Evolutionary conservation across 2,888 invertebrate genomes (phyloP).

Genomic region (Agrypnus murinus): DNA sequence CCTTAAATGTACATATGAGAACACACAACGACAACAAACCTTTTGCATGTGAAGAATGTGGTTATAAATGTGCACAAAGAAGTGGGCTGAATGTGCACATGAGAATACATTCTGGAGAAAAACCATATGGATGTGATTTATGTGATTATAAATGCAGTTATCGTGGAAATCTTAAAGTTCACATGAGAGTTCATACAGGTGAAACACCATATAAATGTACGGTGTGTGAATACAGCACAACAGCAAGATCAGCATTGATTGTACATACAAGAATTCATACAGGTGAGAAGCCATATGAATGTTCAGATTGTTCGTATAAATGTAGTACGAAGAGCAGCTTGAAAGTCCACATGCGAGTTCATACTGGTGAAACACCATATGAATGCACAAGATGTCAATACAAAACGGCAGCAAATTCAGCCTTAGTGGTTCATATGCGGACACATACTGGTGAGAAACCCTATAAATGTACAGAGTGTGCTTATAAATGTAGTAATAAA

Average conservation of each 20-base stretch:
- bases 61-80: conserved; percentile 41
- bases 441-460: conserved; percentile 49
- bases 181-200: conserved; percentile 42
- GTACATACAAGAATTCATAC: conserved; percentile 45
- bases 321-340: conserved; percentile 45
- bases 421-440: conserved; percentile 44
- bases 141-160: conserved; percentile 46
- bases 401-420: conserved; percentile 34
- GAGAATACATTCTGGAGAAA: conserved; percentile 44
- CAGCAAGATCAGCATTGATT: conserved; percentile 41
- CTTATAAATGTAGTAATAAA: conserved; percentile 40
- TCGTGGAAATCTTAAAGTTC: conserved; percentile 42
- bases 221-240: conserved; percentile 42
- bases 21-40: conserved; percentile 46
- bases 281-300: conserved; percentile 45
- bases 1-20: conserved; percentile 38
- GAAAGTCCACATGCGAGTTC: conserved; percentile 44
- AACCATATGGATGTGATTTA: conserved; percentile 39
- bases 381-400: conserved; percentile 45
- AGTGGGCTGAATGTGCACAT: conserved; percentile 38
- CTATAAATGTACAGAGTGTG: conserved; percentile 45
- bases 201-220: conserved; percentile 45
- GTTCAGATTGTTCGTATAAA: conserved; percentile 40
- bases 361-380: conserved; percentile 47
- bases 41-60: conserved; percentile 38